Percentiles rank a stretch among this genome's conserved stretches.
These are phyloP conservation scores for Saccostrea echinata DNA, from an alignment of 1,140 invertebrate genomes.

Conservation along the genomic window DNA sequence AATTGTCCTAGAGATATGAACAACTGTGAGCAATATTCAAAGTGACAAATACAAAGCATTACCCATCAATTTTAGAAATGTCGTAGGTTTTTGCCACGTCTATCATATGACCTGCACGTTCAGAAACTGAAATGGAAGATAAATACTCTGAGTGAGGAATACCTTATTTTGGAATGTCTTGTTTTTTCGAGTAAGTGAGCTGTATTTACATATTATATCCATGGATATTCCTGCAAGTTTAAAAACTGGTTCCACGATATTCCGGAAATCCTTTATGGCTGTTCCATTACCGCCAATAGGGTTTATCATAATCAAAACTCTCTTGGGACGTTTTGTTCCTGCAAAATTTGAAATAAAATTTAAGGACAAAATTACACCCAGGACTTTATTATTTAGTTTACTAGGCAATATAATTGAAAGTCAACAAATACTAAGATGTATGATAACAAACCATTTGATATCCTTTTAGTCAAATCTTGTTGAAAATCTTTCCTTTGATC, in stretches of 20 bases:
- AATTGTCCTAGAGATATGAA: neutral
- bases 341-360: slow-evolving; percentile 16
- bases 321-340: slow-evolving; percentile 56
- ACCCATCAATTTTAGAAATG: slow-evolving; percentile 34
- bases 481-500: slow-evolving; percentile 30
- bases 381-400: neutral
- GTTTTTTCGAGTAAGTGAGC: neutral
- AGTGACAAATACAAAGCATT: neutral
- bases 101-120: slow-evolving; percentile 50
- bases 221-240: slow-evolving; percentile 54
- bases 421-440: too few relatives aligned
- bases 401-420: neutral
- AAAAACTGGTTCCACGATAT: slow-evolving; percentile 63
- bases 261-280: slow-evolving; percentile 55
- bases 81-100: slow-evolving; percentile 55
- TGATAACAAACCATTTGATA: neutral
- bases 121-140: slow-evolving; percentile 53
- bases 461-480: neutral
- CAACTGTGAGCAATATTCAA: neutral
- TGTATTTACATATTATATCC: slow-evolving; percentile 54
- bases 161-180: neutral
- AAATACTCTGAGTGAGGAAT: neutral
- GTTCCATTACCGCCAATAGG: slow-evolving; percentile 60
- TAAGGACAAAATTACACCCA: neutral
- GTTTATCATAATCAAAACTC: slow-evolving; percentile 61